Evolutionary conservation across 2,797 vertebrate species (phyloP).

Genomic region (Psittacula echo): DNA sequence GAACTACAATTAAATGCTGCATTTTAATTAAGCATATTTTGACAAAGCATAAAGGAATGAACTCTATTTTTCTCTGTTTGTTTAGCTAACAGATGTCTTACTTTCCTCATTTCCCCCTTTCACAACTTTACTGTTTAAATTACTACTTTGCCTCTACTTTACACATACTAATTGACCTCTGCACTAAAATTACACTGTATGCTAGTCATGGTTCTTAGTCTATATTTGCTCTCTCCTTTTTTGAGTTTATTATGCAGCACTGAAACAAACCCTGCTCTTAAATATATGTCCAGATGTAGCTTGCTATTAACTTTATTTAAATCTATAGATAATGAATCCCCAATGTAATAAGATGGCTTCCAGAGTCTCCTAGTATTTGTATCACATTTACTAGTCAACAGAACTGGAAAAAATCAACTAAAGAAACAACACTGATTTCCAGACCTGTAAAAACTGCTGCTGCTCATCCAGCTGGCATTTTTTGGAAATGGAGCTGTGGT

Average conservation of each 20-base stretch:
- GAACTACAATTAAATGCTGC: conserved; percentile 50
- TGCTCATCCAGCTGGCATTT: not conserved
- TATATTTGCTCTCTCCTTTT: not conserved
- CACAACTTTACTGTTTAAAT: conserved; percentile 50
- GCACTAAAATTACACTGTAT: conserved; percentile 46
- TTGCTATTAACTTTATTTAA: not conserved
- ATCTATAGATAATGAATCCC: not conserved
- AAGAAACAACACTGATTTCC: not conserved
- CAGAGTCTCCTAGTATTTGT: not conserved
- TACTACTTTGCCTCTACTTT: conserved; percentile 51
- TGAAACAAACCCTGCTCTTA: conserved; percentile 25
- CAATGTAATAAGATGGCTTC: not conserved
- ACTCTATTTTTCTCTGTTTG: conserved; percentile 30
- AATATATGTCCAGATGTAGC: not conserved
- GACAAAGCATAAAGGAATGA: conserved; percentile 46
- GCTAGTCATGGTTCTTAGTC: conserved; percentile 19
- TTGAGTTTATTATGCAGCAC: not conserved
- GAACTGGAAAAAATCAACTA: not conserved
- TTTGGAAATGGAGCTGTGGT: not conserved
- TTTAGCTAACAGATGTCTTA: conserved; percentile 38
- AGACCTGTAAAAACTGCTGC: not conserved
- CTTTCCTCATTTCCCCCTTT: conserved; percentile 33
- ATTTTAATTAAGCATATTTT: conserved; percentile 62
- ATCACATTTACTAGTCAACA: not conserved
- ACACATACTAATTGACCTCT: conserved; percentile 57